Evolutionary conservation across 2,797 vertebrate genomes (phyloP), one percentile per base, ranked within the genome.

Genomic region (Salmo trutta): DNA sequence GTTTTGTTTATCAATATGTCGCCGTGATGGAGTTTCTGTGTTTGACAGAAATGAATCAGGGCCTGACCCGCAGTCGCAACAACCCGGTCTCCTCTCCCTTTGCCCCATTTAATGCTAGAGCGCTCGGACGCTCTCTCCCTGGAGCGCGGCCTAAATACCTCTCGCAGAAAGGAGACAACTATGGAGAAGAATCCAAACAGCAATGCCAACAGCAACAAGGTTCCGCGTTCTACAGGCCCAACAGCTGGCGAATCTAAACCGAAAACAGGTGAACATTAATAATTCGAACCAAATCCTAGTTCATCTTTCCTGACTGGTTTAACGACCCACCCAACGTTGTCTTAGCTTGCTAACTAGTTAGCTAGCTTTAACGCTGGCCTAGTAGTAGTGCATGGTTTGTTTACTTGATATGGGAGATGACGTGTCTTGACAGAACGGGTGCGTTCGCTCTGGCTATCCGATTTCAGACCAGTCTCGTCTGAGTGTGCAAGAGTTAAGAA

Each of bases 1-100:
- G 86, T 88, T 91, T 92, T 84, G 78, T 87, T 87, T 77, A 86
- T 94, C 92, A 96, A 96, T 92, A 98, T 98, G 97, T 98, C 96
- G 95, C 97, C 97, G 97, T 98, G 93, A 98, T 96, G 97, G 94
- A 93, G 93, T 94, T 93, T 93, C 95, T 95, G 96, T 82, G 91
- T 93, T 92, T 94, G 94, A 93, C 88, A 95, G 96, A 96, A 96
- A 97, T 97, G 97, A 96, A 94, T 91, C 94, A 93, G 96, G 97
- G 96, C 94, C 96, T 95, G 90, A 93, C 92, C 94, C 94, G 95
- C 94, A 93, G 94, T 92, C 84, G 89, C 84, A 86, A 81, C 88
- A 88, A 87, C 89, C 94, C 92, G 88, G 86, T 91, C 80, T 91
- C 89, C 80, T 89, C 82, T 71, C 78, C 73, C 80, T 83, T 92